Conservation (phyloP, 2,113 vertebrate species). For the Orthonyx spaldingii region DNA sequence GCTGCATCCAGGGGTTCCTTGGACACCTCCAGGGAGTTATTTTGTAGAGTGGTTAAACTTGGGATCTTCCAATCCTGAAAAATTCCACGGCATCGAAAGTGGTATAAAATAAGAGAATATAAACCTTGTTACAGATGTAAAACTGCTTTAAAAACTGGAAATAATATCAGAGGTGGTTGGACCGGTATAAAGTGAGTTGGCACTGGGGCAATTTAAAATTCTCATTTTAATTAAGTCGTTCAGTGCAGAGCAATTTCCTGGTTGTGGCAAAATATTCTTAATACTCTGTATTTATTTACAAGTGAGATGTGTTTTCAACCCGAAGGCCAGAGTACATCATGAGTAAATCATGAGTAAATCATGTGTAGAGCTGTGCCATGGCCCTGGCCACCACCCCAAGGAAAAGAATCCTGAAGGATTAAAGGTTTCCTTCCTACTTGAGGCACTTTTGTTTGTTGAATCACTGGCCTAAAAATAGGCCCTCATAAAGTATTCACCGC, state of each 20-base stretch:
- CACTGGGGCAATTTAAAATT: neutral
- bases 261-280: neutral
- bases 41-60: neutral
- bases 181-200: neutral
- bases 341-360: neutral
- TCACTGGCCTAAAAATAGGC: conserved; percentile 8
- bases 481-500: conserved; percentile 6
- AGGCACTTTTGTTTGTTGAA: conserved; percentile 18
- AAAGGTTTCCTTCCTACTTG: neutral
- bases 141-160: neutral
- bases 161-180: neutral
- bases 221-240: neutral
- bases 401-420: neutral
- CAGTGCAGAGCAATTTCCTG: neutral
- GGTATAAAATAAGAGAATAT: too few species aligned
- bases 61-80: neutral
- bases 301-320: neutral
- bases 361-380: neutral
- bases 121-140: neutral
- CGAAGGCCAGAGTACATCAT: neutral
- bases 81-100: neutral
- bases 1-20: neutral
- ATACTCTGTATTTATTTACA: neutral
- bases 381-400: neutral
- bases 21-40: neutral